A percentile compares a stretch with the other conserved stretches of the same genome.
phyloP scores from a whole-genome alignment of 2,888 invertebrate genomes.

The Nephrotoma guestfalica region DNA sequence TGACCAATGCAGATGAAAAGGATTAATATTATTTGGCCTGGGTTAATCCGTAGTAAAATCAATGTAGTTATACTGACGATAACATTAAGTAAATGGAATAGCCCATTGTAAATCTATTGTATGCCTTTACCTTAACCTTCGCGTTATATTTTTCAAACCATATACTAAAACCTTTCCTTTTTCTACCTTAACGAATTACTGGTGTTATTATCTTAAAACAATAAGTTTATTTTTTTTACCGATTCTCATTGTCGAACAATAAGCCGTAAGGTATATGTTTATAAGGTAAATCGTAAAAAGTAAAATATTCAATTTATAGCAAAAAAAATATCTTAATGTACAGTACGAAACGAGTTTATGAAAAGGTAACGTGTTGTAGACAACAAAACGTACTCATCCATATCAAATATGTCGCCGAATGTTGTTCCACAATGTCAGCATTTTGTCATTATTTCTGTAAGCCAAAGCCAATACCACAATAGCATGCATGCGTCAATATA shows the following conservation, averaged over 20 bases:
- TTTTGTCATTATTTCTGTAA: not conserved
- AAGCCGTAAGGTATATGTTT: not conserved
- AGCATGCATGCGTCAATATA: not conserved
- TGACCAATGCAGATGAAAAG: not conserved
- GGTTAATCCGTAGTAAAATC: not conserved
- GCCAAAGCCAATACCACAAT: too few relatives aligned
- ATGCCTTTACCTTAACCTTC: too few relatives aligned
- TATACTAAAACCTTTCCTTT: too few relatives aligned
- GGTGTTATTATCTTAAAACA: too few relatives aligned
- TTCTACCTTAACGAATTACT: too few relatives aligned
- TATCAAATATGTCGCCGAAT: not conserved
- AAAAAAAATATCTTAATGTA: not conserved
- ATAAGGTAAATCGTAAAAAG: not conserved
- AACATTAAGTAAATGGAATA: too few relatives aligned
- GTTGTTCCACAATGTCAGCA: not conserved
- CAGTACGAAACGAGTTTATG: not conserved
- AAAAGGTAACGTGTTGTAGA: not conserved
- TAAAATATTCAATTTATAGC: not conserved
- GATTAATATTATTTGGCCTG: not conserved
- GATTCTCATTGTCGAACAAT: not conserved
- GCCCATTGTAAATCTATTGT: too few relatives aligned
- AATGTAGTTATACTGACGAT: too few relatives aligned
- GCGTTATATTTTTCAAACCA: too few relatives aligned
- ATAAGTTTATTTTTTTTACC: too few relatives aligned
- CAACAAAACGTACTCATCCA: not conserved